These are phyloP conservation scores for Stenodema calcarata DNA, from an alignment of 2,888 invertebrate genomes.

Conservation along the genomic window DNA sequence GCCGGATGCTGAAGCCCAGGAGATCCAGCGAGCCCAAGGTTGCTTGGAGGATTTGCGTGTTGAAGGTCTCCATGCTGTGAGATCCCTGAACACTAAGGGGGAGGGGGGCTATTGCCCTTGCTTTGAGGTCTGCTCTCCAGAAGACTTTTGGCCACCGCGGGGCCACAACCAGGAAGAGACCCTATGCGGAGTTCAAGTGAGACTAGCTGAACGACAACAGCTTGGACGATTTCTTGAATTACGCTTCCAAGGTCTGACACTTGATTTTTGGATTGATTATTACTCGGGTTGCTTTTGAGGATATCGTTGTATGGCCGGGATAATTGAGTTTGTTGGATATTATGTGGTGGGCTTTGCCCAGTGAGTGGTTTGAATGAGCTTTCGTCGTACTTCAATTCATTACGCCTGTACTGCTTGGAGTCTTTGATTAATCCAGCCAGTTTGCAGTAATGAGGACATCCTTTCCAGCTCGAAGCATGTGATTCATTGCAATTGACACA, in stretches of 20 bases:
- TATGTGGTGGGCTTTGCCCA: background rate
- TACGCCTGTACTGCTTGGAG: background rate
- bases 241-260: background rate
- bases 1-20: no score
- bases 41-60: background rate
- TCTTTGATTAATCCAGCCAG: background rate
- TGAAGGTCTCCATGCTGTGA: background rate
- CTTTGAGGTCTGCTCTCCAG: background rate
- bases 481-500: background rate
- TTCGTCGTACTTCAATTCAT: background rate
- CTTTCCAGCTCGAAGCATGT: constrained; percentile 4
- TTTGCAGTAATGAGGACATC: background rate
- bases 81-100: no score
- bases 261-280: background rate
- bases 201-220: no score
- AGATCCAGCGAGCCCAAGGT: no score
- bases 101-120: background rate
- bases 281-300: background rate
- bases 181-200: background rate
- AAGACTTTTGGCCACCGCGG: background rate
- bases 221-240: background rate
- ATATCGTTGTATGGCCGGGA: background rate
- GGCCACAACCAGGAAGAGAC: background rate
- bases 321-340: background rate
- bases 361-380: background rate